Percentiles rank a stretch among this genome's conserved stretches.
Evolutionary conservation across 2,113 vertebrate genomes (phyloP).

Genomic region (Menura novaehollandiae): DNA sequence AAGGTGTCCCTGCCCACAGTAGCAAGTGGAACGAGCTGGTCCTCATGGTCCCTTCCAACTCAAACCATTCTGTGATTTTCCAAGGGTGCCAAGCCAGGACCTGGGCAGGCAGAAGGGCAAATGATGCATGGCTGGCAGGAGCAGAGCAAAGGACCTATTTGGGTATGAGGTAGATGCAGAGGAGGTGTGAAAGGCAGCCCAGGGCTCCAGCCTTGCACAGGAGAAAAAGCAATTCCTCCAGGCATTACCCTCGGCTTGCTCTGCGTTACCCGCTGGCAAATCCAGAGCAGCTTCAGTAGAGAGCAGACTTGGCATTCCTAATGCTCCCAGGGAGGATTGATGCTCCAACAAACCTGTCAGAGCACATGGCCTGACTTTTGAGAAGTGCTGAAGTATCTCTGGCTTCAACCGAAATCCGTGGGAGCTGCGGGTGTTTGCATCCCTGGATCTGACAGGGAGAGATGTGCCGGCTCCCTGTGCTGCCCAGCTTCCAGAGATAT

Average conservation of each 20-base stretch:
- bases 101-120: not conserved
- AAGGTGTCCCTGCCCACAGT: not conserved
- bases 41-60: too few relatives aligned
- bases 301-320: not conserved
- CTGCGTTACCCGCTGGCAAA: not conserved
- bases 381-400: not conserved
- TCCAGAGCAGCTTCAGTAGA: not conserved
- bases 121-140: not conserved
- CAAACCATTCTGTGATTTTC: not conserved
- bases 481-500: not conserved
- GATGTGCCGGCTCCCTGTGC: not conserved
- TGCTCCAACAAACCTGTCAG: not conserved
- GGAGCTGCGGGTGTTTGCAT: not conserved
- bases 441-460: not conserved
- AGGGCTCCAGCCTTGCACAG: not conserved
- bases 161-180: not conserved
- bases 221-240: too few relatives aligned
- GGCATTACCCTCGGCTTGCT: accelerated
- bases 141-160: not conserved
- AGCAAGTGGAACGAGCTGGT: not conserved
- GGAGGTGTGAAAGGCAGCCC: not conserved
- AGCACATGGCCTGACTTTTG: not conserved
- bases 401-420: accelerated
- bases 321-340: not conserved
- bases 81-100: not conserved